Evolutionary conservation across 2,797 vertebrate genomes (phyloP), one percentile per base, ranked within the genome.

Genomic region (Triplophysa bombifrons): DNA sequence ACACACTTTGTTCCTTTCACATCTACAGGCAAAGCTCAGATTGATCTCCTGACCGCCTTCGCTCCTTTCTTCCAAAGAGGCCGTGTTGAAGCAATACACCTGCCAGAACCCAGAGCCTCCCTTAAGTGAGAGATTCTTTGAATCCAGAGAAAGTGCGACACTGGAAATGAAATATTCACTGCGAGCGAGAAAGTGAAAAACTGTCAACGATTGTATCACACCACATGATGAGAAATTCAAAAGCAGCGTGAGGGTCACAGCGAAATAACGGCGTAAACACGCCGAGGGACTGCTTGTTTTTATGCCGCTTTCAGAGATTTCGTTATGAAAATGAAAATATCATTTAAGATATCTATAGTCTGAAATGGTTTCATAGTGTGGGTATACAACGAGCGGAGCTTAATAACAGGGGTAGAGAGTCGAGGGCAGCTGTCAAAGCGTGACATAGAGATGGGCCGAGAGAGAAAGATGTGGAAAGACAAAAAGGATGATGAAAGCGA

Each of bases 21-120:
- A 78, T 71, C 66, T 71, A 41, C 76, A 78, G 67, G 58, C 38
- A 46, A 78, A 48, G 76, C 67, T 78, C 64, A 78, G 44, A 41
- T 22, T 71, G 58, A 78, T 71, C 76, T 71, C 76, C 68, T 78
- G 76, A 78, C 70, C 55, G 76, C 56, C 55, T 78, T 78, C 76
- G 38, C 58, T 71, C 46, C 11, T 53, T 48, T 64, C 46, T 71
- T 78, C 30, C 30, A 71, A 44, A 61, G 41, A 69, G 56, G n/a
- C 19, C 1, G 25, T 61, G 65, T 69, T 77, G 41, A 77, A 78
- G 67, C 76, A 78, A 71, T 25, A 71, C 67, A 71, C 67, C 76
- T 51, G 76, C 67, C 76, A 78, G 70, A 78, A 78, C 56, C 67
- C 63, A 27, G 56, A 78, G 56, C 27, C 11, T 71, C 30, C 67